Percentiles rank a stretch among this genome's conserved stretches.
Conservation (phyloP, 2,888 invertebrate species). For the Elysia crispata region DNA sequence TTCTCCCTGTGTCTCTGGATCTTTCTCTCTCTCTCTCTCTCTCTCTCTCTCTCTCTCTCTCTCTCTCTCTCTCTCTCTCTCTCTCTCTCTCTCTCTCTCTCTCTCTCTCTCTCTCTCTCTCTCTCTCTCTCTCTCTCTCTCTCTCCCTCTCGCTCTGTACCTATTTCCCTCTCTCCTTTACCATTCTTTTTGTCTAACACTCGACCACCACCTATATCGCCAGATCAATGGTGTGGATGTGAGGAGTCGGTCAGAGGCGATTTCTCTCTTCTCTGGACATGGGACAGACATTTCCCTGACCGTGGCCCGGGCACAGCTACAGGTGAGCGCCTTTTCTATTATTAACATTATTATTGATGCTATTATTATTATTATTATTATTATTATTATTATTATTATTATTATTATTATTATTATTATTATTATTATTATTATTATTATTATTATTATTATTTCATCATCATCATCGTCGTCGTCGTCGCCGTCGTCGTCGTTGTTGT, state of each 20-base stretch:
- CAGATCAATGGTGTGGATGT: constrained; percentile 76
- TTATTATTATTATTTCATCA: too few species aligned
- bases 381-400: too few species aligned
- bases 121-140: constrained; percentile 11
- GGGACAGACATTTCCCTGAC: constrained; percentile 75
- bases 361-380: too few species aligned
- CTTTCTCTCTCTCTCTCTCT: constrained; percentile 24
- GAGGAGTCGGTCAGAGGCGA: constrained; percentile 77
- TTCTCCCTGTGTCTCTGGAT: constrained; percentile 32
- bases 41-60: constrained; percentile 25
- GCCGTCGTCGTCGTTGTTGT: too few species aligned
- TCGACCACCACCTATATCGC: background rate
- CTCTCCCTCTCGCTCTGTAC: background rate
- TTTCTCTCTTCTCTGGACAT: constrained; percentile 75
- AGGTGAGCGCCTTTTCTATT: constrained; percentile 56
- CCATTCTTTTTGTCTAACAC: constrained; percentile 16
- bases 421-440: too few species aligned
- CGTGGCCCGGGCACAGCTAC: constrained; percentile 73
- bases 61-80: constrained; percentile 27
- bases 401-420: too few species aligned
- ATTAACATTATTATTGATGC: too few species aligned
- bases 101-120: constrained; percentile 2
- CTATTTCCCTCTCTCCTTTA: constrained; percentile 38
- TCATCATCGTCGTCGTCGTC: too few species aligned
- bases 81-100: constrained; percentile 37